Evolutionary conservation across 2,113 vertebrate species (phyloP).

Genomic region (Macrotus californicus): DNA sequence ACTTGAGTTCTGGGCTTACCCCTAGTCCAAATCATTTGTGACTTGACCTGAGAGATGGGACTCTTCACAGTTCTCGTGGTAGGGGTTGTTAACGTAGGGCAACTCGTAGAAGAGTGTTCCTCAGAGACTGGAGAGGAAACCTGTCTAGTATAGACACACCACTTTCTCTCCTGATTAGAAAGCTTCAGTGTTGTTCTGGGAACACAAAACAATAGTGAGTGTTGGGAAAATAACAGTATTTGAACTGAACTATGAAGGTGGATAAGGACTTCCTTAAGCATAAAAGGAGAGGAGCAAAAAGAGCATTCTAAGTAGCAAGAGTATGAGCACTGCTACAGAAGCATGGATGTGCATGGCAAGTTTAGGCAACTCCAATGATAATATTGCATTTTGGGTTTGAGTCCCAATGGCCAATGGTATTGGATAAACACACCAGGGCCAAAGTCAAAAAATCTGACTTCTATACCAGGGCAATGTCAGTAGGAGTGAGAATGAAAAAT

Average conservation of each 20-base stretch:
- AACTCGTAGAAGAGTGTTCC: not conserved
- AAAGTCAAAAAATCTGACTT: not conserved
- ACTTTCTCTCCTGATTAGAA: not conserved
- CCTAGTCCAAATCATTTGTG: not conserved
- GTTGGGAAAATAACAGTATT: not conserved
- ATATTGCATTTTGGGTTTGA: not conserved
- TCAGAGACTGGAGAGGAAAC: not conserved
- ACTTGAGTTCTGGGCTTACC: not conserved
- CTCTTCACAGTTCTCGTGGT: not conserved
- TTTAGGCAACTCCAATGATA: not conserved
- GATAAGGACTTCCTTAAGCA: not conserved
- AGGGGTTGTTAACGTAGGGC: not conserved
- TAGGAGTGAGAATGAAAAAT: not conserved
- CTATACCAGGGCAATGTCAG: not conserved
- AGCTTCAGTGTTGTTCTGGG: not conserved
- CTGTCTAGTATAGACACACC: not conserved
- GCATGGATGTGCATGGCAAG: accelerated
- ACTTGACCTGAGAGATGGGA: not conserved
- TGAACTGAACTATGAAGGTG: not conserved
- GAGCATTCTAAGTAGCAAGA: not conserved
- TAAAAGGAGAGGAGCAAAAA: not conserved
- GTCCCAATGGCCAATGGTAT: not conserved
- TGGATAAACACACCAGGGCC: not conserved
- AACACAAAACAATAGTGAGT: not conserved
- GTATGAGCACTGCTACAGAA: not conserved